Percentiles rank a stretch among this genome's conserved stretches.
Conservation (phyloP, 2,888 invertebrate genomes). For the Coelopa pilipes region DNA sequence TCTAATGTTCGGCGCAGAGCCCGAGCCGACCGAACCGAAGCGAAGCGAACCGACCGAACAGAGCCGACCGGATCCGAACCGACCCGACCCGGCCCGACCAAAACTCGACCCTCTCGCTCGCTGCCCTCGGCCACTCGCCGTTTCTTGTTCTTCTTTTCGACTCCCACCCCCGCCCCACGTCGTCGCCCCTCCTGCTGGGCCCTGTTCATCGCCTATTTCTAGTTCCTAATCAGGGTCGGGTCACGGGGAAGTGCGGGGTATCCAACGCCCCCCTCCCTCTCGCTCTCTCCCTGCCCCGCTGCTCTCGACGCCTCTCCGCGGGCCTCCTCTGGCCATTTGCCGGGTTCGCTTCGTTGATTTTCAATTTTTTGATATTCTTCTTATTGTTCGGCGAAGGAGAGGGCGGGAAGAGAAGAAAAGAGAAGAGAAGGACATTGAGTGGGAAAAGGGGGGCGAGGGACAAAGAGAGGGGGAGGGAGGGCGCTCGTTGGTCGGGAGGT, state of each 20-base stretch:
- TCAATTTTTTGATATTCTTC: not conserved
- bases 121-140: too few species aligned
- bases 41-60: too few species aligned
- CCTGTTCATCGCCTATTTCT: not conserved
- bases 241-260: conserved; percentile 7
- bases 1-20: not conserved
- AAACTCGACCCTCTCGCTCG: too few species aligned
- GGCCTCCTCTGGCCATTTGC: not conserved
- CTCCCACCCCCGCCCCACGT: not conserved
- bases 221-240: conserved; percentile 25
- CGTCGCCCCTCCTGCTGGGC: too few species aligned
- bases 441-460: not conserved
- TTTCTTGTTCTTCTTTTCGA: not conserved
- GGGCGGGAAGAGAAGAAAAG: too few species aligned
- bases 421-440: too few species aligned
- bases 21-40: too few species aligned
- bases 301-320: not conserved
- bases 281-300: not conserved
- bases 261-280: not conserved
- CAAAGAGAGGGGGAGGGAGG: not conserved
- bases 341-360: conserved; percentile 9
- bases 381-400: not conserved
- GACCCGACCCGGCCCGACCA: too few species aligned
- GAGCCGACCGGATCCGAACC: too few species aligned
- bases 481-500: too few species aligned